Evolutionary conservation across 2,797 vertebrate genomes (phyloP).

Genomic region (Holocentrus rufus): DNA sequence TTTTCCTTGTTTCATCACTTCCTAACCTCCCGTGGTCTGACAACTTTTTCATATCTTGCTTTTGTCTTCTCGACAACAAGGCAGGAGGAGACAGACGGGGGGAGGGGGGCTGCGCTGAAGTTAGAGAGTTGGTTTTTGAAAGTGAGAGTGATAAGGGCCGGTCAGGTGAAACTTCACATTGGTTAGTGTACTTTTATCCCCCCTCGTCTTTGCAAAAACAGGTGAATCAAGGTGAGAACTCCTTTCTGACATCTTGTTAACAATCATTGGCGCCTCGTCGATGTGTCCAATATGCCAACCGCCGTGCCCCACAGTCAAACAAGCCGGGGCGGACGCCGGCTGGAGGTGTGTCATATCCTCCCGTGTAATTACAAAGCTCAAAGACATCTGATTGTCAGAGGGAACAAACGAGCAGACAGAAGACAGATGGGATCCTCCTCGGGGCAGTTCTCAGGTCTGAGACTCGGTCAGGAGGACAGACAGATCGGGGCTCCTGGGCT

Average conservation of each 20-base stretch:
- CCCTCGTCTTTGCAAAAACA: no score
- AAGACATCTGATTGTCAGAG: constrained; percentile 54
- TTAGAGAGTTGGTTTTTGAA: constrained; percentile 31
- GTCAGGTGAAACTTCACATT: background rate
- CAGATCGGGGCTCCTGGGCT: constrained; percentile 31
- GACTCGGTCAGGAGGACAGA: constrained; percentile 39
- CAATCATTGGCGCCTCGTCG: background rate
- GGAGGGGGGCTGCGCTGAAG: background rate
- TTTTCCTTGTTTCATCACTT: constrained; percentile 53
- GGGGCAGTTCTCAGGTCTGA: constrained; percentile 49
- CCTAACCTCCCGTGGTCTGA: constrained; percentile 42
- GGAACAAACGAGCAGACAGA: constrained; percentile 58
- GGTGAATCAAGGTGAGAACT: no score
- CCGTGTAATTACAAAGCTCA: constrained; percentile 1
- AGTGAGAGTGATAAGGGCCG: background rate
- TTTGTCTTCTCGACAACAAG: constrained; percentile 46
- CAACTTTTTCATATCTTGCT: constrained; percentile 45
- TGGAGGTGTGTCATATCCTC: constrained; percentile 19
- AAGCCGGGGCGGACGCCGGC: background rate
- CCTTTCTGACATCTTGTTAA: no score
- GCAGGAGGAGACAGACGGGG: constrained; percentile 2
- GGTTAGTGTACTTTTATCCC: background rate
- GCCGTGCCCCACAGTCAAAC: background rate
- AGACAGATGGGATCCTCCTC: constrained; percentile 51
- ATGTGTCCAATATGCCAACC: background rate